Evolutionary conservation across 2,888 invertebrate species (phyloP).

Genomic region (Leptinotarsa juncta): DNA sequence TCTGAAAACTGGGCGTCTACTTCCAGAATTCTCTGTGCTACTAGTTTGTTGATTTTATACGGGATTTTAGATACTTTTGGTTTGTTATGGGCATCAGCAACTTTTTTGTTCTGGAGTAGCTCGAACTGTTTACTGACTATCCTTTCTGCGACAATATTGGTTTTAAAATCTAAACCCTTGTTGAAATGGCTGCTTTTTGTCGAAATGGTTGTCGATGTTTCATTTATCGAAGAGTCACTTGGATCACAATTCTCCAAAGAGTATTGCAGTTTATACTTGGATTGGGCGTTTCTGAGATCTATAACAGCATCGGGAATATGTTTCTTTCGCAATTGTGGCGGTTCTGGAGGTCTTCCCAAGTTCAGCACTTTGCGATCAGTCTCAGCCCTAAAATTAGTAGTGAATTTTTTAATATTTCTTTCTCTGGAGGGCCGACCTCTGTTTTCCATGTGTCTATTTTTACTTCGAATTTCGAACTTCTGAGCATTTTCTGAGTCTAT

Average conservation of each 20-base stretch:
- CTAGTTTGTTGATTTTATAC: not conserved
- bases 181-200: not conserved
- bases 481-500: not conserved
- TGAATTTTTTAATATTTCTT: not conserved
- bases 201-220: not conserved
- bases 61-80: not conserved
- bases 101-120: constrained; percentile 15
- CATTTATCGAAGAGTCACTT: not conserved
- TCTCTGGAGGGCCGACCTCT: no score
- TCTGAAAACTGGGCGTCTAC: not conserved
- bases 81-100: not conserved
- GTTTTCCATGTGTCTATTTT: constrained; percentile 6
- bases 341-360: not conserved
- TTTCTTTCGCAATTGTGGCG: not conserved
- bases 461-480: constrained; percentile 13
- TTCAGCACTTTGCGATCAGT: not conserved
- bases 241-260: not conserved
- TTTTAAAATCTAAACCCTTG: not conserved
- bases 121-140: constrained; percentile 25
- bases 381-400: not conserved
- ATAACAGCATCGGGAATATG: not conserved
- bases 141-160: constrained; percentile 24
- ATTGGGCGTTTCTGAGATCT: constrained; percentile 15
- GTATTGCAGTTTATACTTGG: not conserved
- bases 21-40: not conserved